phyloP scores from a whole-genome alignment of 2,797 vertebrate genomes.

The Tachyglossus aculeatus region DNA sequence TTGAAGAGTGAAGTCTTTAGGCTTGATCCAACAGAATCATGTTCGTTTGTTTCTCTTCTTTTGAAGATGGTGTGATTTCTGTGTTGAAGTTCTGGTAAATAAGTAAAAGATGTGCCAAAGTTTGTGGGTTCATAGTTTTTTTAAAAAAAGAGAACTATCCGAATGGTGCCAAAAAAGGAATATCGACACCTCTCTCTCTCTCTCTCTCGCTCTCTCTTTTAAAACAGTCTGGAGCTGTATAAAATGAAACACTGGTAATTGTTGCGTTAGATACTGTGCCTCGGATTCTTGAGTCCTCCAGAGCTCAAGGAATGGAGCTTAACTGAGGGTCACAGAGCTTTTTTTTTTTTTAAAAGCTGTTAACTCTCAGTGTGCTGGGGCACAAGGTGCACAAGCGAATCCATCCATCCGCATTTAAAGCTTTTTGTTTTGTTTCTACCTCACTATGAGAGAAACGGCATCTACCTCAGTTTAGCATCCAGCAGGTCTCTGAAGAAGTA shows the following conservation, averaged over 20 bases:
- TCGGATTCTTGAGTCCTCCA: slow-evolving; percentile 48
- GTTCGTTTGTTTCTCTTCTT: slow-evolving; percentile 23
- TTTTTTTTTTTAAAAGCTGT: no score
- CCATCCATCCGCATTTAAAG: slow-evolving; percentile 32
- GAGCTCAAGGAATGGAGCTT: no score
- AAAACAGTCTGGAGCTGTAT: slow-evolving; percentile 74
- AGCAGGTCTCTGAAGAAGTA: slow-evolving; percentile 47
- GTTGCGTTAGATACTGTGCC: slow-evolving; percentile 54
- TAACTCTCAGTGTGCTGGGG: slow-evolving; percentile 56
- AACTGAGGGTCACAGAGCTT: no score
- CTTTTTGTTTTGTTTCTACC: slow-evolving; percentile 66
- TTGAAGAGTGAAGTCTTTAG: slow-evolving; percentile 47
- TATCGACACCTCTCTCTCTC: slow-evolving; percentile 23
- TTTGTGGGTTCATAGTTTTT: slow-evolving; percentile 52
- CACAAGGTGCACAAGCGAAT: slow-evolving; percentile 54
- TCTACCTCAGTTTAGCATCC: slow-evolving; percentile 73
- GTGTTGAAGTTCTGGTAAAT: slow-evolving; percentile 59
- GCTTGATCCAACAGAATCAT: slow-evolving; percentile 56
- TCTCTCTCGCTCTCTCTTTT: slow-evolving; percentile 12
- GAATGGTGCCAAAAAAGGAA: slow-evolving; percentile 76
- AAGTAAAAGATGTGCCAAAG: slow-evolving; percentile 73
- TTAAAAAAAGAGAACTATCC: slow-evolving; percentile 64
- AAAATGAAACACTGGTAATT: slow-evolving; percentile 66
- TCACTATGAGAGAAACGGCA: slow-evolving; percentile 62
- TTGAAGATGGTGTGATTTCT: slow-evolving; percentile 49